Percentiles rank a stretch among this genome's conserved stretches.
Conservation (phyloP, 2,797 vertebrate species). For the Acanthornis magna region DNA sequence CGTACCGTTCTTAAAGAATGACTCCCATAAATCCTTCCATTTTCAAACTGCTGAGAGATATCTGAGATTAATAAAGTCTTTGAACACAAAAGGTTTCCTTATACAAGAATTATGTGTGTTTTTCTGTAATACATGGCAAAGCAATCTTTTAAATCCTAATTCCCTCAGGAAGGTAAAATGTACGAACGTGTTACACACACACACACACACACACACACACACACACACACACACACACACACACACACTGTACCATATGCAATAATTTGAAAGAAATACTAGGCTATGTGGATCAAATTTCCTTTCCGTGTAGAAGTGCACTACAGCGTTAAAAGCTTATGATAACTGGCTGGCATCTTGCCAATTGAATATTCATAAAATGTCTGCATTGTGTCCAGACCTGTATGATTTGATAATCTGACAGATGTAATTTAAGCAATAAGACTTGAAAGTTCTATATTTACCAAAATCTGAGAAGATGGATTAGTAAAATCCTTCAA, state of each 20-base stretch:
- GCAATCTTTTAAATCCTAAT: constrained; percentile 52
- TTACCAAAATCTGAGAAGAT: neutral
- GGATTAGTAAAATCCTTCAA: neutral
- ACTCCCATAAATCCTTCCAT: constrained; percentile 38
- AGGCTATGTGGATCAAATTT: constrained; percentile 3
- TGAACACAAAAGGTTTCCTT: constrained; percentile 61
- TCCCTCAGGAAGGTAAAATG: constrained; percentile 32
- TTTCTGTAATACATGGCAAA: constrained; percentile 51
- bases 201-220: neutral
- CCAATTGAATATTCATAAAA: constrained; percentile 12
- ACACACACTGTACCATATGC: neutral
- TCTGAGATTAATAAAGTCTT: constrained; percentile 63
- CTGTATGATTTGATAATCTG: constrained; percentile 33
- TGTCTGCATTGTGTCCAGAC: neutral
- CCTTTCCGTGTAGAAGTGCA: neutral
- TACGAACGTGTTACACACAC: neutral
- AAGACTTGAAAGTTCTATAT: constrained; percentile 20
- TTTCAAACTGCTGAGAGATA: constrained; percentile 63
- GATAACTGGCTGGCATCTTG: neutral
- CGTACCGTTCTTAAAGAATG: constrained; percentile 26
- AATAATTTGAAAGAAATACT: constrained; percentile 23
- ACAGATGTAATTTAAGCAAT: neutral
- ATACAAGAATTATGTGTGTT: constrained; percentile 46
- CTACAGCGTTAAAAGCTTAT: constrained; percentile 32
- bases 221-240: neutral